Conservation (phyloP, 2,113 vertebrate species). For the Thryonomys swinderianus region DNA sequence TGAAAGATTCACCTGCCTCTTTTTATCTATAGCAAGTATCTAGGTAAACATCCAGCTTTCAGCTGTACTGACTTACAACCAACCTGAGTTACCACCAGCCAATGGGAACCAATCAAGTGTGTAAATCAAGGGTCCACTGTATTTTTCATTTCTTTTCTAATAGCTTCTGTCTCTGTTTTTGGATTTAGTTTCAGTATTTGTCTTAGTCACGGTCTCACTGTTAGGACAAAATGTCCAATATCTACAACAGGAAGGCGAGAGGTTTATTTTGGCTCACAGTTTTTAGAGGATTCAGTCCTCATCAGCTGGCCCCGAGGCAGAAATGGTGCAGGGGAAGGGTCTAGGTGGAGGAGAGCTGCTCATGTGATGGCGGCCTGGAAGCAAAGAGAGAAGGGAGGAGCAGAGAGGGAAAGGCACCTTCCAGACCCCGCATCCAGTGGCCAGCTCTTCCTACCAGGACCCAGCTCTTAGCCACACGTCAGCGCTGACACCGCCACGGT, state of each 20-base stretch:
- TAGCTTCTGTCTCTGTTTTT: slow-evolving; percentile 5
- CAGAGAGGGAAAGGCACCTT: not conserved
- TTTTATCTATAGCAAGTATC: too few relatives aligned
- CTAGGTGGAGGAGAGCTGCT: not conserved
- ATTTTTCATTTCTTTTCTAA: not conserved
- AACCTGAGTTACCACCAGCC: too few relatives aligned
- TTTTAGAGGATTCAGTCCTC: not conserved
- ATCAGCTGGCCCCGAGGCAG: not conserved
- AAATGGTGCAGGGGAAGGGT: not conserved
- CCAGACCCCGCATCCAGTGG: not conserved
- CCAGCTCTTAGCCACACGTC: not conserved
- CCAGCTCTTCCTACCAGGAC: not conserved
- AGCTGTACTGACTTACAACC: too few relatives aligned
- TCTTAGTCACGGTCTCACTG: not conserved
- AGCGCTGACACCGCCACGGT: not conserved
- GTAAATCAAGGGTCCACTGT: not conserved
- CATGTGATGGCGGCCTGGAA: not conserved
- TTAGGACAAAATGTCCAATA: not conserved
- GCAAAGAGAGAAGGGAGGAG: not conserved
- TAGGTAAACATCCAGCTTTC: too few relatives aligned
- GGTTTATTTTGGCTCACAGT: not conserved
- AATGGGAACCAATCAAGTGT: too few relatives aligned
- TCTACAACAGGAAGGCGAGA: not conserved
- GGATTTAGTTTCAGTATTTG: not conserved
- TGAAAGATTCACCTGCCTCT: too few relatives aligned